Percentiles rank a stretch among this genome's conserved stretches.
These are phyloP conservation scores for Rhopilema esculentum DNA, from an alignment of 30 jellyfish, hydroid and myxozoan species.

Conservation along the genomic window DNA sequence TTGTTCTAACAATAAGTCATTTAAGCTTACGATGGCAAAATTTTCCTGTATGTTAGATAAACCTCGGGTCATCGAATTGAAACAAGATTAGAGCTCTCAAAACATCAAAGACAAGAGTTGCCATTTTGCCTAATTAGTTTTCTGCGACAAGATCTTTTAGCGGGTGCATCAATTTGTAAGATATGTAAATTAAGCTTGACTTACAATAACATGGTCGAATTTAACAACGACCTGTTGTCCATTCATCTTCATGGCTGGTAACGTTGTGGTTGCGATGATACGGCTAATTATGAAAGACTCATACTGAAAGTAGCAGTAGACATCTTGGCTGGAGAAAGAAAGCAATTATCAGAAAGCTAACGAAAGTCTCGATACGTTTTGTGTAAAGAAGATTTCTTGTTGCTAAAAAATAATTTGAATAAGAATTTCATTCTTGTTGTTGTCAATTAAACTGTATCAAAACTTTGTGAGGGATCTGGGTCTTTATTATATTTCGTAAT, in stretches of 20 bases:
- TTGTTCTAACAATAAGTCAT: no score
- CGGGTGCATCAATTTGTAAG: not conserved
- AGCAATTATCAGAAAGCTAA: not conserved
- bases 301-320: constrained; percentile 85
- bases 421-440: no score
- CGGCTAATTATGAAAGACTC: constrained; percentile 83
- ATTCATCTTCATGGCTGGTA: constrained; percentile 48
- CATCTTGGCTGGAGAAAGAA: constrained; percentile 73
- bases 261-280: constrained; percentile 69
- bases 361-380: not conserved
- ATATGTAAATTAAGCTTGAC: constrained; percentile 12
- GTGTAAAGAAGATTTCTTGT: not conserved
- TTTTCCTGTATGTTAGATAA: no score
- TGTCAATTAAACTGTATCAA: no score
- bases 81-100: no score
- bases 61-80: no score
- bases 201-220: constrained; percentile 91
- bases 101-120: no score
- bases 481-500: no score
- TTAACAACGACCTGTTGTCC: constrained; percentile 65
- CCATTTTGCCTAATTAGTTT: no score
- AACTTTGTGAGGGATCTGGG: no score
- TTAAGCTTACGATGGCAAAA: no score
- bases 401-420: not conserved
- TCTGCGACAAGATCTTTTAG: not conserved